Evolutionary conservation across 2,888 invertebrate species (phyloP).

Genomic region (Amiota minor): DNA sequence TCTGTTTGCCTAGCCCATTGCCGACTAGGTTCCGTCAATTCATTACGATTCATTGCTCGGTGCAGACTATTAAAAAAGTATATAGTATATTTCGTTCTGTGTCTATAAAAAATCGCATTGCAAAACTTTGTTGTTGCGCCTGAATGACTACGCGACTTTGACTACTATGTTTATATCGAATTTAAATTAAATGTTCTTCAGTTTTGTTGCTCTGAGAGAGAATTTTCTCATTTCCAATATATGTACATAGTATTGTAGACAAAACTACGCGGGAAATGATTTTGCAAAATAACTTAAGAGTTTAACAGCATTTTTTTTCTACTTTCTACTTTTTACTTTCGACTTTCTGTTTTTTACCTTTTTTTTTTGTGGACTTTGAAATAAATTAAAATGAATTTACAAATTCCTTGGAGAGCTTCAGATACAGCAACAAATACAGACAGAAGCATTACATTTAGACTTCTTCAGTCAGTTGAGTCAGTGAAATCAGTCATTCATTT

Average conservation of each 20-base stretch:
- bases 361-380: slow-evolving; percentile 37
- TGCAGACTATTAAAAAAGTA: slow-evolving; percentile 12
- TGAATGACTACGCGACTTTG: slow-evolving; percentile 47
- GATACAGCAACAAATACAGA: neutral
- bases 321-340: slow-evolving; percentile 32
- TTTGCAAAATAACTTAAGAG: slow-evolving; percentile 63
- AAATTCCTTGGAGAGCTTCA: slow-evolving; percentile 48
- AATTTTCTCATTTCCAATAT: slow-evolving; percentile 38
- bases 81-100: slow-evolving; percentile 6
- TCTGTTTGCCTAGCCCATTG: neutral
- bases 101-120: slow-evolving; percentile 35
- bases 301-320: slow-evolving; percentile 26
- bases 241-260: slow-evolving; percentile 33
- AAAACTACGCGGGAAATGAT: slow-evolving; percentile 59
- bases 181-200: slow-evolving; percentile 50
- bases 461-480: neutral
- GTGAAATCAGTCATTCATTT: too few relatives aligned
- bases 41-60: slow-evolving; percentile 1
- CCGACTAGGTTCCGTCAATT: slow-evolving; percentile 3
- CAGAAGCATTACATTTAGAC: too few relatives aligned
- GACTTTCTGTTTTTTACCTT: slow-evolving; percentile 35
- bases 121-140: slow-evolving; percentile 51
- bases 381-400: slow-evolving; percentile 65
- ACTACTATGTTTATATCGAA: slow-evolving; percentile 44
- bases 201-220: slow-evolving; percentile 25